These are phyloP conservation scores for Potorous gilbertii DNA, from an alignment of 2,797 vertebrate species.

Conservation along the genomic window DNA sequence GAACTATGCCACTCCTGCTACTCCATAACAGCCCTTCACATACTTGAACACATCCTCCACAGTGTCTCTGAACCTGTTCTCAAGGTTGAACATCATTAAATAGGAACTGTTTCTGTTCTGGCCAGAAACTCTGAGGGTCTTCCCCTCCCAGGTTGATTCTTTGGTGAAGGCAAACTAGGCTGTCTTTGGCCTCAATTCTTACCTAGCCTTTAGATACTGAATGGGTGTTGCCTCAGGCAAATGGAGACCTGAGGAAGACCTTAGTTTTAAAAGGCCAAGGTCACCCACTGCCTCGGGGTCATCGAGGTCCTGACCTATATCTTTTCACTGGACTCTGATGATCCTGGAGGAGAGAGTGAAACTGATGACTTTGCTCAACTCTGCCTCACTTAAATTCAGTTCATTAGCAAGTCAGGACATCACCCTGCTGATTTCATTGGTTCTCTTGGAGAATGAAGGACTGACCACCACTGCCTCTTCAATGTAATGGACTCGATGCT, in stretches of 20 bases:
- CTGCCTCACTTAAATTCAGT: not conserved
- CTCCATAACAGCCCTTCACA: not conserved
- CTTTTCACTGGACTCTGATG: not conserved
- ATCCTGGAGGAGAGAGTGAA: not conserved
- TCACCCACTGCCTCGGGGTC: not conserved
- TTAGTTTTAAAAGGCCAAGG: not conserved
- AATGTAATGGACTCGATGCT: not conserved
- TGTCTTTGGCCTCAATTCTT: not conserved
- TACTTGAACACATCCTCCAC: not conserved
- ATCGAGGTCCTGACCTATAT: not conserved
- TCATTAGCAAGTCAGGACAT: not conserved
- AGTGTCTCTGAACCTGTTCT: not conserved
- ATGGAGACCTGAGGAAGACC: not conserved
- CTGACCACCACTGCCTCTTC: fast-evolving
- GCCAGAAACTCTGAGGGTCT: not conserved
- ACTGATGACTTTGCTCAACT: not conserved
- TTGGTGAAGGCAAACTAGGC: not conserved
- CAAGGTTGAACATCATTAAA: not conserved
- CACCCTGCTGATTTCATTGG: not conserved
- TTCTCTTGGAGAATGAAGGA: not conserved
- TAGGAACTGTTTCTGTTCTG: not conserved
- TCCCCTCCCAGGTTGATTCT: not conserved
- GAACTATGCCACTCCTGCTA: not conserved
- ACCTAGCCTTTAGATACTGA: not conserved
- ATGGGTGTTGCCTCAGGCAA: not conserved